Evolutionary conservation across 2,888 invertebrate species (phyloP).

Genomic region (Aspidapion aeneum): DNA sequence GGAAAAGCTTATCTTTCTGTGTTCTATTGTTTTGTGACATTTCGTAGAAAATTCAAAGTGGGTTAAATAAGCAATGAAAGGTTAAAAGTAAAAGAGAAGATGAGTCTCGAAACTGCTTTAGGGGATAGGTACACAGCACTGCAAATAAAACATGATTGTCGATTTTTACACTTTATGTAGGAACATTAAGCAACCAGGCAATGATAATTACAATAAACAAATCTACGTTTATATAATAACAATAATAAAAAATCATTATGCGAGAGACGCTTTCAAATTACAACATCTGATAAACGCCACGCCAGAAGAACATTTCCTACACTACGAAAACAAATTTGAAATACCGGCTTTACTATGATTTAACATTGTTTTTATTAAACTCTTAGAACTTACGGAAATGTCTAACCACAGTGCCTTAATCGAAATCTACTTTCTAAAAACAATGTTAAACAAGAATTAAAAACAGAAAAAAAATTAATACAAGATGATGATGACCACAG

Average conservation of each 20-base stretch:
- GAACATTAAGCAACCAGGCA: neutral
- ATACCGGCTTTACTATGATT: neutral
- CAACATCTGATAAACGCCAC: neutral
- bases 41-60: slow-evolving; percentile 1
- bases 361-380: neutral
- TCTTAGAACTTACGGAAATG: neutral
- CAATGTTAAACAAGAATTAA: neutral
- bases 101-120: slow-evolving; percentile 1
- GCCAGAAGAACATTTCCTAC: neutral
- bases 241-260: slow-evolving; percentile 3
- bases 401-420: neutral
- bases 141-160: slow-evolving; percentile 1
- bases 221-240: slow-evolving; percentile 1
- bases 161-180: neutral
- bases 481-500: too few species aligned
- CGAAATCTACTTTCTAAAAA: neutral
- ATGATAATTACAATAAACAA: slow-evolving; percentile 5
- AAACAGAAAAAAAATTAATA: too few species aligned
- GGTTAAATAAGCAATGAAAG: slow-evolving; percentile 1
- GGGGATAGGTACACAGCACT: neutral
- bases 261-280: neutral
- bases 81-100: slow-evolving; percentile 2
- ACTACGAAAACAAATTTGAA: neutral
- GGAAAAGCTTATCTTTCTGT: neutral
- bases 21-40: slow-evolving; percentile 4